phyloP scores from a whole-genome alignment of 2,113 vertebrate species.

The Chaetops frenatus region DNA sequence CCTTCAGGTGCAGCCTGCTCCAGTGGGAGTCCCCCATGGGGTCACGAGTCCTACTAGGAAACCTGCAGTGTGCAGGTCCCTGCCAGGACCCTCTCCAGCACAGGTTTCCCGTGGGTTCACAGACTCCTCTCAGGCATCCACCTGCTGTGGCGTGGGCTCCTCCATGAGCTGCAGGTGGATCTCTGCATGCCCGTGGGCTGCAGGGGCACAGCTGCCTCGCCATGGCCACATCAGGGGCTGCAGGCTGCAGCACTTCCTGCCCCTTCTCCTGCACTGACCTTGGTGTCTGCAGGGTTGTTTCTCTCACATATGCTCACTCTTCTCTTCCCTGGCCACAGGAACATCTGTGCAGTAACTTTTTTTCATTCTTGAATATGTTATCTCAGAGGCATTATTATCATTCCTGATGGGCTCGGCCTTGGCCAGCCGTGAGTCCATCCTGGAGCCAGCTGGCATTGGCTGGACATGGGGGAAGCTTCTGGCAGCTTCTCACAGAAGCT shows the following conservation, averaged over 20 bases:
- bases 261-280: background rate
- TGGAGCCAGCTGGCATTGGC: background rate
- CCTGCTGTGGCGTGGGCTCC: background rate
- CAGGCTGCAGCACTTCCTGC: background rate
- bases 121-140: background rate
- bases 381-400: background rate
- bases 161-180: background rate
- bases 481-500: background rate
- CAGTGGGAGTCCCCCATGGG: background rate
- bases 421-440: accelerated
- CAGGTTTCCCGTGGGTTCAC: accelerated
- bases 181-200: background rate
- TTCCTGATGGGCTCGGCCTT: background rate
- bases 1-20: background rate
- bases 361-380: background rate
- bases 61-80: background rate
- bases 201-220: background rate
- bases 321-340: background rate
- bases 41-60: background rate
- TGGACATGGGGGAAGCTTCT: background rate
- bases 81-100: background rate
- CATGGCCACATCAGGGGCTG: accelerated
- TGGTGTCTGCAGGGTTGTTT: background rate
- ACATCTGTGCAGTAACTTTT: background rate
- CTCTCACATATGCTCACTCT: background rate